A percentile compares a stretch with the other conserved stretches of the same genome.
Evolutionary conservation across 2,888 invertebrate genomes (phyloP).

Genomic region (Dromius quadrimaculatus): DNA sequence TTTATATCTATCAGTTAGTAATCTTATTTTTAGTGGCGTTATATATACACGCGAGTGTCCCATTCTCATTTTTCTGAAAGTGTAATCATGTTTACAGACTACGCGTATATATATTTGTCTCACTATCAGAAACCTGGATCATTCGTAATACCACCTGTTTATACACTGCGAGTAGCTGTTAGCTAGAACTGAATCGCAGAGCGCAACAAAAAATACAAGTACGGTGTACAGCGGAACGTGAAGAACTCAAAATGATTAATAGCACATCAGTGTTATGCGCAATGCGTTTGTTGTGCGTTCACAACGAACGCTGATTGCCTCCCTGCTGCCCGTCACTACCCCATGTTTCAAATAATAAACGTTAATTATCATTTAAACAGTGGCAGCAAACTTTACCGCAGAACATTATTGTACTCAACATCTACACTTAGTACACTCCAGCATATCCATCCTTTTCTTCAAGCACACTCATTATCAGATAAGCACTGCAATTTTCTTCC

Average conservation of each 20-base stretch:
- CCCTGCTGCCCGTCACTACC: neutral
- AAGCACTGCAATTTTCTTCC: too few relatives aligned
- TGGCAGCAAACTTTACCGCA: slow-evolving; percentile 4
- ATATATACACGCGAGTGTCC: slow-evolving; percentile 28
- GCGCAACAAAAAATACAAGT: slow-evolving; percentile 12
- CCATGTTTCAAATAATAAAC: slow-evolving; percentile 36
- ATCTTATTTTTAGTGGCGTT: slow-evolving; percentile 27
- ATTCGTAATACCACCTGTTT: slow-evolving; percentile 24
- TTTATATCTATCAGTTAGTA: slow-evolving; percentile 26
- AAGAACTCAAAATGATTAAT: slow-evolving; percentile 23
- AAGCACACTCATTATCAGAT: neutral
- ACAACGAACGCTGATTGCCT: neutral
- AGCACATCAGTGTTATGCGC: slow-evolving; percentile 23
- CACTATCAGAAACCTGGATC: slow-evolving; percentile 25
- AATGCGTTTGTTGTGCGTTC: slow-evolving; percentile 22
- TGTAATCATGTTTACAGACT: slow-evolving; percentile 1
- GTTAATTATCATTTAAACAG: slow-evolving; percentile 34
- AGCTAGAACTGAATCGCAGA: slow-evolving; percentile 8
- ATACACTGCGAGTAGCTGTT: slow-evolving; percentile 16
- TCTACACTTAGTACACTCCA: neutral
- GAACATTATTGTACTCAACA: neutral
- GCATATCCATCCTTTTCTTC: neutral
- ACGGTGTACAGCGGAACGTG: slow-evolving; percentile 7
- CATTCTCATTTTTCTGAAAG: slow-evolving; percentile 23
- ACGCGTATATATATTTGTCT: slow-evolving; percentile 21